Evolutionary conservation across 2,113 vertebrate genomes (phyloP).

Genomic region (Amblyopsis rosae): DNA sequence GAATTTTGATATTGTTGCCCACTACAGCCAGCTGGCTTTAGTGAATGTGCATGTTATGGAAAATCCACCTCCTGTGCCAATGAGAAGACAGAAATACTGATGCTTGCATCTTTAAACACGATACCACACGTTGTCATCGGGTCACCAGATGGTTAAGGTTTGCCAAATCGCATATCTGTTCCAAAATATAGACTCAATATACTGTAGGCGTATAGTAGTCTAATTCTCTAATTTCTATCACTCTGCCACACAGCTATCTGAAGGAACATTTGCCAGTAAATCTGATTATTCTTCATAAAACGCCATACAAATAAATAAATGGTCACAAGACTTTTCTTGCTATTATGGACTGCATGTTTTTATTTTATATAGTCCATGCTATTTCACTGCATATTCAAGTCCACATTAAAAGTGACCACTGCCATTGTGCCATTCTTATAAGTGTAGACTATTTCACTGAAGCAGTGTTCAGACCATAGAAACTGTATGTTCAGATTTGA

Average conservation of each 20-base stretch:
- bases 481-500: slow-evolving; percentile 24
- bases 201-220: slow-evolving; percentile 43
- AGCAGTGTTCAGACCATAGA: slow-evolving; percentile 13
- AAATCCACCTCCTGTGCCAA: slow-evolving; percentile 69
- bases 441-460: not conserved
- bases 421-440: too few relatives aligned
- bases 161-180: slow-evolving; percentile 58
- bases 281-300: too few relatives aligned
- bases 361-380: too few relatives aligned
- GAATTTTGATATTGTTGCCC: slow-evolving; percentile 53
- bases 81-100: slow-evolving; percentile 70
- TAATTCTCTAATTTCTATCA: slow-evolving; percentile 26
- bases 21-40: slow-evolving; percentile 66
- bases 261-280: slow-evolving; percentile 19
- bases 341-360: too few relatives aligned
- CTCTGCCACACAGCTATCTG: slow-evolving; percentile 19
- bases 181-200: slow-evolving; percentile 47
- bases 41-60: slow-evolving; percentile 74
- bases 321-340: too few relatives aligned
- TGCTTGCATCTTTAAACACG: slow-evolving; percentile 67
- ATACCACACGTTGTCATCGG: slow-evolving; percentile 64
- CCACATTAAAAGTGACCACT: too few relatives aligned
- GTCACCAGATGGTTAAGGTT: slow-evolving; percentile 58
- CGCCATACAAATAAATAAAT: not conserved
- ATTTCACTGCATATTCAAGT: too few relatives aligned